Evolutionary conservation across 2,113 vertebrate species (phyloP).

Genomic region (Aix galericulata): DNA sequence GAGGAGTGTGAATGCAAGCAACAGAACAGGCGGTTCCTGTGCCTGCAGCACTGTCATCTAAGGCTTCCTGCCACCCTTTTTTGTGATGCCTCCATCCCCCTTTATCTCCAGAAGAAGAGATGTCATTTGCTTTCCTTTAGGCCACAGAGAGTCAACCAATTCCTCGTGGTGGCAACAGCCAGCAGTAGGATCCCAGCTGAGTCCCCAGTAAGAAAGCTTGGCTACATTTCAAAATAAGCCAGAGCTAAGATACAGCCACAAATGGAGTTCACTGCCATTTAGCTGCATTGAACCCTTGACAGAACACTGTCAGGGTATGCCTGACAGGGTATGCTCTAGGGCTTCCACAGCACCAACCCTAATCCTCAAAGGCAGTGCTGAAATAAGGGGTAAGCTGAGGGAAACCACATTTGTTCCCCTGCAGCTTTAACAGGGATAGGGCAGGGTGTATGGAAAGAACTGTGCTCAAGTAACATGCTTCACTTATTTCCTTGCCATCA

Average conservation of each 20-base stretch:
- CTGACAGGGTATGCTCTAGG: background rate
- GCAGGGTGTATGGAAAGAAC: background rate
- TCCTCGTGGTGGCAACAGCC: background rate
- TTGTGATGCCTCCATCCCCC: background rate
- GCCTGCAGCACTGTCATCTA: background rate
- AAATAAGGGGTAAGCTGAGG: background rate
- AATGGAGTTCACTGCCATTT: background rate
- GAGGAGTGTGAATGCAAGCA: background rate
- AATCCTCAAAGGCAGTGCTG: background rate
- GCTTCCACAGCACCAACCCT: background rate
- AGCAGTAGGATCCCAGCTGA: background rate
- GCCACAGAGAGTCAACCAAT: background rate
- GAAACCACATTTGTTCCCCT: background rate
- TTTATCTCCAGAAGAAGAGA: background rate
- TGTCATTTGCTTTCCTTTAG: background rate
- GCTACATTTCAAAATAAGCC: background rate
- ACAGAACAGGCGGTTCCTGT: background rate
- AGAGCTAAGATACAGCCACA: background rate
- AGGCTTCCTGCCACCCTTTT: background rate
- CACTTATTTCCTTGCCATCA: conserved; percentile 8
- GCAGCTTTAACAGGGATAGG: background rate
- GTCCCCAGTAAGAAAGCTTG: background rate
- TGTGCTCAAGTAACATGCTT: background rate
- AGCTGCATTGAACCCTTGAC: background rate
- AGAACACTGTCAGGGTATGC: background rate